Evolutionary conservation across 2,797 vertebrate genomes (phyloP).

Genomic region (Cryptoblepharus egeriae): DNA sequence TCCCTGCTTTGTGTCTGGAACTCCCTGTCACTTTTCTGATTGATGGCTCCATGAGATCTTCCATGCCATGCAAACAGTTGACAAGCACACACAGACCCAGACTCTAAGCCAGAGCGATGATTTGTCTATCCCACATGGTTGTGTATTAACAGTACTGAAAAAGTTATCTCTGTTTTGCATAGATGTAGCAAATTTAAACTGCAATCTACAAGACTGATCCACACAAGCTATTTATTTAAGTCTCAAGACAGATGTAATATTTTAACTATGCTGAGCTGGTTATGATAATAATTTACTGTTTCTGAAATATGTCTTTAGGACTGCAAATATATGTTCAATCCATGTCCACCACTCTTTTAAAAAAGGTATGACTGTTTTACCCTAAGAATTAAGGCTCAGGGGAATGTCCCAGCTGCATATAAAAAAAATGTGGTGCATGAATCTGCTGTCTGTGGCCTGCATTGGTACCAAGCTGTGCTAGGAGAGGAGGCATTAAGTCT

Average conservation of each 20-base stretch:
- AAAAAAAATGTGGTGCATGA: slow-evolving; percentile 25
- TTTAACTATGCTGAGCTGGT: background rate
- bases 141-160: background rate
- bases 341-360: background rate
- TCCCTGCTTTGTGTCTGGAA: too few species aligned
- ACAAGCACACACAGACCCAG: too few species aligned
- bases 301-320: too few species aligned
- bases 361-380: background rate
- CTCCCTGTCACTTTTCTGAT: too few species aligned
- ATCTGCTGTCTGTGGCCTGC: slow-evolving; percentile 21
- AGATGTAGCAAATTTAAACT: fast-evolving
- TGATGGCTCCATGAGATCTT: too few species aligned
- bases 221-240: background rate
- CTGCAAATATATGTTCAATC: background rate
- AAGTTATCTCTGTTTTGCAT: background rate
- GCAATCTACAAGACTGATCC: background rate
- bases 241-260: background rate
- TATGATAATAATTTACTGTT: too few species aligned
- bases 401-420: background rate
- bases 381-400: fast-evolving
- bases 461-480: slow-evolving; percentile 58
- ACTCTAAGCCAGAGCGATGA: background rate
- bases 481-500: slow-evolving; percentile 70
- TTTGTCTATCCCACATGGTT: background rate
- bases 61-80: too few species aligned